Base-by-base conservation (phyloP, 1,140 invertebrate species). In the Dendrolimus kikuchii region DNA sequence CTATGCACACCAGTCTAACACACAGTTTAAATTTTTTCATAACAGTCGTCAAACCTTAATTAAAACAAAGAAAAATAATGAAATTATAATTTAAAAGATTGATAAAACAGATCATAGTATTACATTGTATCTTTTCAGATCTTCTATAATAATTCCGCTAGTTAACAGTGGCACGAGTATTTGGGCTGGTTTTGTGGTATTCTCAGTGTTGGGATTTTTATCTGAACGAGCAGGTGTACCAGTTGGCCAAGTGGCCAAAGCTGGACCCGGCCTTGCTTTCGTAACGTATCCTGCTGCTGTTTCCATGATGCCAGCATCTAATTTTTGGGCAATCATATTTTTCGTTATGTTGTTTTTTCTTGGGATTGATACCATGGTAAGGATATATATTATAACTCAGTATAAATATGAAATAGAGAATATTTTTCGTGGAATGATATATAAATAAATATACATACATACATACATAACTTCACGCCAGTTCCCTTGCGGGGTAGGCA, bases 261-360 rank as follows among this genome's bases (percentile, higher is more conserved):
- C 96, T 66, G 97, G 95, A 38, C 95, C 95, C 5, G 95, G 95
- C 0, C 80, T 98, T 36, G 96, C 96, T 23, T 98, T 97, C 74
- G 92, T 97, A 58, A 96, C 96, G 0, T 98, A 98, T 83, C 96
- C 96, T 0, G 94, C 97, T 73, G 96, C 96, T 0, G 93, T 98
- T 37, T 90, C 93, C 0, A 95, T 95, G 77, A 87, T 99, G 59
- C 96, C 97, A 0, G 91, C 94, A 38, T 93, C 96, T 0, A 94
- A 96, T 67, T 87, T 97, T 38, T 99, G 97, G 96, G 91, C 96
- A 0, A 80, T 96, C 0, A 86, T 98, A 2, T 99, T 99, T 86
- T 99, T 98, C 81, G 77, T 95, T 8, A 99, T 99, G 97, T 88
- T 99, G 23, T 95, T 98, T 60, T 92, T 97, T 51, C 90, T 99